Evolutionary conservation across 2,113 vertebrate genomes (phyloP).

Genomic region (Petrocephalus microphthalmus): DNA sequence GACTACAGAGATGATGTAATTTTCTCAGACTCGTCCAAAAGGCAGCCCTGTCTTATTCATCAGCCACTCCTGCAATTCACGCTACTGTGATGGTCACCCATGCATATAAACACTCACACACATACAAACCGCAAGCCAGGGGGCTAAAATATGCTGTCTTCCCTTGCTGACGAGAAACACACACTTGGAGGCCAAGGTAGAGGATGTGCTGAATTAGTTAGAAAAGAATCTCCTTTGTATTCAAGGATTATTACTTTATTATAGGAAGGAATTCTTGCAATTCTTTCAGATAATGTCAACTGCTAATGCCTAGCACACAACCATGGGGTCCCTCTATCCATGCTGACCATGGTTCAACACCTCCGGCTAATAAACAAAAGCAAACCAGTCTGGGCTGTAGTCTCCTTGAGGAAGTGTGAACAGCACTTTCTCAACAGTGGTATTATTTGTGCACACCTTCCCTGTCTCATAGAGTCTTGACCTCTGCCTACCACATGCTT

Average conservation of each 20-base stretch:
- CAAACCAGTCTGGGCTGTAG: background rate
- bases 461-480: background rate
- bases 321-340: background rate
- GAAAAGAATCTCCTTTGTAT: background rate
- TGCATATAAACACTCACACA: background rate
- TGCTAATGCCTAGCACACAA: background rate
- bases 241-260: background rate
- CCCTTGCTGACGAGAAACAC: background rate
- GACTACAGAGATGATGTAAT: background rate
- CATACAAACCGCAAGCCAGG: background rate
- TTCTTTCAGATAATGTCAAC: background rate
- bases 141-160: background rate
- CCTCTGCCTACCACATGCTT: background rate
- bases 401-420: background rate
- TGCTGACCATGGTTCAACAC: background rate
- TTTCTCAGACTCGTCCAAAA: background rate
- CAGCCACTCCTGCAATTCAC: background rate
- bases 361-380: background rate
- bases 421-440: background rate
- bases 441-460: background rate
- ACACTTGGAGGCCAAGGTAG: background rate
- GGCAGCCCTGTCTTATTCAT: conserved; percentile 1
- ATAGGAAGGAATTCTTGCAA: background rate
- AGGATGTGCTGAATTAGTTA: background rate
- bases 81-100: background rate